A percentile compares a stretch with the other conserved stretches of the same genome.
Conservation (phyloP, 2,888 invertebrate species). For the Elysia crispata region DNA sequence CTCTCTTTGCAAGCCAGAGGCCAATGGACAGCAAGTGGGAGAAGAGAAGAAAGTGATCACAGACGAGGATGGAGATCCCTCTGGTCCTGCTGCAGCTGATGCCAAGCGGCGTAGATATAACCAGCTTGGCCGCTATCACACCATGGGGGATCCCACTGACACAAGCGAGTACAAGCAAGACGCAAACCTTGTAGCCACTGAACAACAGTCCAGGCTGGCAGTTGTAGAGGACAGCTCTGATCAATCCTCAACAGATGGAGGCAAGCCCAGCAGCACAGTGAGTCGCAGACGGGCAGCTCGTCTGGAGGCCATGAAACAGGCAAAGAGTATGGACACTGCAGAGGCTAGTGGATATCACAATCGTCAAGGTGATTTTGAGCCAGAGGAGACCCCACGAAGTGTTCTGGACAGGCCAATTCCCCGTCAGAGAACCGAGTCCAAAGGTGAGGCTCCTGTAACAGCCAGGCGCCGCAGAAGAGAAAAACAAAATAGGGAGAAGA, state of each 20-base stretch:
- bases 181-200: background rate
- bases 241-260: background rate
- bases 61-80: constrained; percentile 12
- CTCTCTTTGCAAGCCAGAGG: background rate
- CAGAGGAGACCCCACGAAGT: constrained; percentile 45
- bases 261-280: constrained; percentile 7
- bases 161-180: constrained; percentile 19
- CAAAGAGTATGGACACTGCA: constrained; percentile 42
- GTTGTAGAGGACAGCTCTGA: background rate
- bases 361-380: constrained; percentile 35
- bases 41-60: constrained; percentile 29
- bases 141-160: constrained; percentile 45
- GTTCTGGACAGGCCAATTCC: constrained; percentile 47
- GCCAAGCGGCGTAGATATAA: constrained; percentile 29
- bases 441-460: constrained; percentile 51
- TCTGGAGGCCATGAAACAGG: constrained; percentile 41
- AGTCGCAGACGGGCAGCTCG: constrained; percentile 17
- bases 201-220: background rate
- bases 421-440: constrained; percentile 44
- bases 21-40: background rate
- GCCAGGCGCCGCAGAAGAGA: constrained; percentile 47
- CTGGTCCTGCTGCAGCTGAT: constrained; percentile 45
- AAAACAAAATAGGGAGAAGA: constrained; percentile 47
- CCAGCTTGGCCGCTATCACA: constrained; percentile 38
- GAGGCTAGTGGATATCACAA: background rate